Conservation (phyloP, 2,113 vertebrate genomes). For the Rhea americana region DNA sequence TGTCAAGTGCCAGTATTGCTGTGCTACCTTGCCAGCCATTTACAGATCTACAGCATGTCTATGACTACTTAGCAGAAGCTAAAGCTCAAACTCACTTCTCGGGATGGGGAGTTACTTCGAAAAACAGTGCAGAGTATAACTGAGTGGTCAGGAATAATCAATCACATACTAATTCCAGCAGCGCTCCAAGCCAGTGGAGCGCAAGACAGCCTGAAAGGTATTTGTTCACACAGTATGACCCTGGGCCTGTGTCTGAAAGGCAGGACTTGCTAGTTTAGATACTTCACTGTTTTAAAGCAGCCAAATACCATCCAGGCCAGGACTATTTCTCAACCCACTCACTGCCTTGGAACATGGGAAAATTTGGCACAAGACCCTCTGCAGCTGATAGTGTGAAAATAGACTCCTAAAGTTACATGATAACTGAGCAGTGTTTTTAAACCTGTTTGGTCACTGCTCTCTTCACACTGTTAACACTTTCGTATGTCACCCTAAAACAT, state of each 20-base stretch:
- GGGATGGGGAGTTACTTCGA: background rate
- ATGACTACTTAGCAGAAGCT: background rate
- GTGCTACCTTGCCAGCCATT: background rate
- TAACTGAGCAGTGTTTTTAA: background rate
- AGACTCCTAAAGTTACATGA: background rate
- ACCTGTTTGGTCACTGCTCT: background rate
- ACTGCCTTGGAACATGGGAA: background rate
- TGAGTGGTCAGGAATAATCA: background rate
- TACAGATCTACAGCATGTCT: background rate
- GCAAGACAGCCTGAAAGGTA: background rate
- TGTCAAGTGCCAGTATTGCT: background rate
- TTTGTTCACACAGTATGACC: rapidly evolving
- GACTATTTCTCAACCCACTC: background rate
- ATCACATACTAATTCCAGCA: background rate
- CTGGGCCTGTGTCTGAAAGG: background rate
- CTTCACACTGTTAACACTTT: background rate
- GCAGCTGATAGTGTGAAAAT: background rate
- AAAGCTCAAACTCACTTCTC: background rate
- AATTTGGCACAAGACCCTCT: background rate
- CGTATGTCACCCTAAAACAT: background rate
- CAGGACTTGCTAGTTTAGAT: background rate
- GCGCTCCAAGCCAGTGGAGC: background rate
- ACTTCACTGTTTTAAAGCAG: background rate
- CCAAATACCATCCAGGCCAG: background rate
- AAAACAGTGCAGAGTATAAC: background rate